These are phyloP conservation scores for Sapayoa aenigma DNA, from an alignment of 2,113 vertebrate genomes.

Conservation along the genomic window DNA sequence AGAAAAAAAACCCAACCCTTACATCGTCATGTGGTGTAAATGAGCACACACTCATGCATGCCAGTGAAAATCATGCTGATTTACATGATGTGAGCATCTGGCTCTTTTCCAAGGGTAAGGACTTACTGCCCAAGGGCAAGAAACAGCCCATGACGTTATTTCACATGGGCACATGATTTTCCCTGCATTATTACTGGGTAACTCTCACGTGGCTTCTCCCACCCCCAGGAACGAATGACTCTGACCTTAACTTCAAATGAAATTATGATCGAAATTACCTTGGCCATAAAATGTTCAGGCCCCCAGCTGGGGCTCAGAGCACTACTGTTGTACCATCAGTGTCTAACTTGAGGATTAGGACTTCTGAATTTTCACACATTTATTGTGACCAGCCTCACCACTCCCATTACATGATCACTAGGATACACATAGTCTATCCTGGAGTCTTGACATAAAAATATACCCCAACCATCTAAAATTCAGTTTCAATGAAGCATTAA, in stretches of 20 bases:
- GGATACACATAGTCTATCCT: background rate
- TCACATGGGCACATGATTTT: background rate
- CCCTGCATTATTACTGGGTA: background rate
- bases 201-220: background rate
- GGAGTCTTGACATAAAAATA: background rate
- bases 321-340: background rate
- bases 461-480: background rate
- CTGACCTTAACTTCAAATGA: background rate
- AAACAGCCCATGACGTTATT: background rate
- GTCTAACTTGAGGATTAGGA: background rate
- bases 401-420: background rate
- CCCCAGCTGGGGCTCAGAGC: background rate
- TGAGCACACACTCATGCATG: background rate
- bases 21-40: background rate
- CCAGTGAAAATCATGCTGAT: background rate
- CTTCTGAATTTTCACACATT: background rate
- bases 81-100: background rate
- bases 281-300: background rate
- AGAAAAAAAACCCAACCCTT: background rate
- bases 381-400: background rate
- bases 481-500: background rate
- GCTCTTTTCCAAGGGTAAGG: conserved; percentile 16
- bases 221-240: background rate
- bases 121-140: background rate
- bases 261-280: background rate